phyloP scores from a whole-genome alignment of 2,797 vertebrate species.

The Natrix natrix region DNA sequence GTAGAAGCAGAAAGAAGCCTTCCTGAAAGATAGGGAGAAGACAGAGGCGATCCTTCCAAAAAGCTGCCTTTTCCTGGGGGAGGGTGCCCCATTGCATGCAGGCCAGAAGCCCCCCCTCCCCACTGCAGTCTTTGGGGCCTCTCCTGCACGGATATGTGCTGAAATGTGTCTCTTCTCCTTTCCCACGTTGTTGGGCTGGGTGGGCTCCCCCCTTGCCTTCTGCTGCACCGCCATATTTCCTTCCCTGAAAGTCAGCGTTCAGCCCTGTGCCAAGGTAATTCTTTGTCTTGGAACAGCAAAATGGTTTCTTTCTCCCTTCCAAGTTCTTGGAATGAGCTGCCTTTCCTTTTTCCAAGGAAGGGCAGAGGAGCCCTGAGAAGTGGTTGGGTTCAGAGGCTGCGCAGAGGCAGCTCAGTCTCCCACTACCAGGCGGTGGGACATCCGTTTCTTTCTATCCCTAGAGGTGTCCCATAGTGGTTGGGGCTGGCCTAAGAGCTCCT shows the following conservation, averaged over 20 bases:
- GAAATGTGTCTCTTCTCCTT: not conserved
- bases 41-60: not conserved
- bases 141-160: not conserved
- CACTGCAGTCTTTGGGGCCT: not conserved
- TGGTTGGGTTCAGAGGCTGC: not conserved
- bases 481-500: not conserved
- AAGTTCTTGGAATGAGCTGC: constrained; percentile 49
- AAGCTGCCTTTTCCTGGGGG: not conserved
- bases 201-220: constrained; percentile 22
- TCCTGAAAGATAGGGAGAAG: too few species aligned
- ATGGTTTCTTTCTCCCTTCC: constrained; percentile 25
- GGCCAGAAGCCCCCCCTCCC: not conserved
- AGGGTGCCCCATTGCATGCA: not conserved
- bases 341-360: constrained; percentile 53
- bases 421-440: not conserved
- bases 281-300: constrained; percentile 64
- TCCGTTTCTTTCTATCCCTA: not conserved
- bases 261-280: constrained; percentile 64
- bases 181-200: not conserved
- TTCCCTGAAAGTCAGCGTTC: constrained; percentile 51
- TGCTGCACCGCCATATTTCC: constrained; percentile 5
- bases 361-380: constrained; percentile 41
- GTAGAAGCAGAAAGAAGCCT: not conserved
- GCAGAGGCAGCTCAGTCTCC: constrained; percentile 24
- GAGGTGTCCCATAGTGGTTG: not conserved